phyloP scores from a whole-genome alignment of 2,113 vertebrate species.

The Steatornis caripensis region DNA sequence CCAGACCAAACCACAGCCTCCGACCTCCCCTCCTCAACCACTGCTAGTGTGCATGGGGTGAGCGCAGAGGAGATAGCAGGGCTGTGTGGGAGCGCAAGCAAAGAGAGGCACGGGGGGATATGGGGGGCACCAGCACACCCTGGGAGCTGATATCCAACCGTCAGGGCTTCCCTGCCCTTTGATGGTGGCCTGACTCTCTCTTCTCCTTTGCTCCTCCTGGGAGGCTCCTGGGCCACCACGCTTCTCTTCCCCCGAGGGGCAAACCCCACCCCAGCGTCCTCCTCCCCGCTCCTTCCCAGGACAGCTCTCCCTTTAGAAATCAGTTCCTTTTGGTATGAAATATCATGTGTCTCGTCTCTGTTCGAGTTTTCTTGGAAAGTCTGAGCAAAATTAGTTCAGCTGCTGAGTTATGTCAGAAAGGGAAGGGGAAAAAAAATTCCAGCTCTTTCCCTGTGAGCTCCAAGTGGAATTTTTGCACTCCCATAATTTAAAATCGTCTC shows the following conservation, averaged over 20 bases:
- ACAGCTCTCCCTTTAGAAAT: neutral
- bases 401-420: neutral
- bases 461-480: neutral
- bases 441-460: neutral
- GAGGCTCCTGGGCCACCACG: accelerated
- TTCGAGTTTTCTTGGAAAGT: constrained; percentile 22
- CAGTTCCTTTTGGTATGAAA: neutral
- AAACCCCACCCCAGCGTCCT: neutral
- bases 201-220: neutral
- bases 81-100: neutral
- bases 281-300: neutral
- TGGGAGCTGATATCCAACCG: neutral
- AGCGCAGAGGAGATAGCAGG: neutral
- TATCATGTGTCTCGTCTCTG: neutral
- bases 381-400: constrained; percentile 16
- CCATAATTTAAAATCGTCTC: neutral
- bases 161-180: neutral
- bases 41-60: accelerated
- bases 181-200: neutral
- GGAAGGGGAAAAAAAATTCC: neutral
- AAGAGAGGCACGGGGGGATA: accelerated
- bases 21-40: neutral
- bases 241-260: neutral
- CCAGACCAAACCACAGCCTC: neutral
- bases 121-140: accelerated